Percentiles rank a stretch among this genome's conserved stretches.
phyloP scores from a whole-genome alignment of 2,797 vertebrate genomes.

The Luscinia megarhynchos region DNA sequence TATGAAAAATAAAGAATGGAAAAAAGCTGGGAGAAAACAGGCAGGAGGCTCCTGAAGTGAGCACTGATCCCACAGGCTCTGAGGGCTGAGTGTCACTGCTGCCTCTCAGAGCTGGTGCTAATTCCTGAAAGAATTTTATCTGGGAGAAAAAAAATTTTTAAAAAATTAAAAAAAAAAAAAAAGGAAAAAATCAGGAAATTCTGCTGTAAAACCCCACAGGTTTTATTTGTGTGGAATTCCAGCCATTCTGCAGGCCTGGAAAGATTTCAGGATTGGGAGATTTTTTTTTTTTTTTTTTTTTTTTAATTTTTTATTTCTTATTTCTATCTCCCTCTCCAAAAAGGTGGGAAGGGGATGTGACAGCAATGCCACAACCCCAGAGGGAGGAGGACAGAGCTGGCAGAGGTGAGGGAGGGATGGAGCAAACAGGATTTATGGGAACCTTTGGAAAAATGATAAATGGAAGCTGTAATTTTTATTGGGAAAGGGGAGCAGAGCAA shows the following conservation, averaged over 20 bases:
- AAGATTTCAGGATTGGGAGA: neutral
- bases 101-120: neutral
- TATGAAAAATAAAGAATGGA: no score
- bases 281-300: neutral
- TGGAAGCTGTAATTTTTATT: constrained; percentile 29
- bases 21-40: neutral
- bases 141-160: no score
- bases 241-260: neutral
- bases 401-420: neutral
- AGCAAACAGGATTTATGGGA: neutral
- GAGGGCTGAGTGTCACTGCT: neutral
- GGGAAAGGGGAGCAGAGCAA: neutral
- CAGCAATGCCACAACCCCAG: neutral
- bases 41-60: neutral
- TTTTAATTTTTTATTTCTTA: no score
- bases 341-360: neutral
- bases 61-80: neutral
- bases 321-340: neutral
- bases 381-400: neutral
- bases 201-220: neutral
- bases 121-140: neutral
- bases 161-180: no score
- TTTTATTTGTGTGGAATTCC: constrained; percentile 26
- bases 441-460: constrained; percentile 1
- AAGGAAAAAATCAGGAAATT: neutral